Evolutionary conservation across 2,888 invertebrate genomes (phyloP), one percentile per base, ranked within the genome.

Genomic region (Plagiodera versicolora): DNA sequence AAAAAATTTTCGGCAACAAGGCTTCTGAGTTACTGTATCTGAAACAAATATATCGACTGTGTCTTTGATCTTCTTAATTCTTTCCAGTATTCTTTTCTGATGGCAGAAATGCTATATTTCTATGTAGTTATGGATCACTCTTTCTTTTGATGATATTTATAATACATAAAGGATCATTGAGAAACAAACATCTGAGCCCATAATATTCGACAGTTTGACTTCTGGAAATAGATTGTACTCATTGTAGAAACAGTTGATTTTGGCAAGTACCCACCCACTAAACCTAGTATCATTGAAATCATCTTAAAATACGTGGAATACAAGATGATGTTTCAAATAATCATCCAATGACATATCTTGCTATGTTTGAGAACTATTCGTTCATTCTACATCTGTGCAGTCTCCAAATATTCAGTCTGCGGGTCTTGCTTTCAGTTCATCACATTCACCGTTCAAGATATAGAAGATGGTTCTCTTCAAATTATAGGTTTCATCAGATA

Each of bases 401-500:
- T 58, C 58, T 30, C 46, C 47, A 58, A 52, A 56, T 32, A 20
- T 50, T 28, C 49, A 35, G 50, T 54, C 51, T 18, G 19, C 19
- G 50, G 28, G n/a, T 17, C 45, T 20, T 24, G 44, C 56, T n/a
- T n/a, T n/a, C n/a, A n/a, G 55, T 58, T 64, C 54, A 57, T 60
- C 56, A 64, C 32, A 44, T 60, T 49, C 54, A 59, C 56, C 61
- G 32, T 60, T 56, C 54, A 59, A 30, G 59, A 57, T 61, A 58
- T 14, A 39, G 14, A 39, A 3, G 61, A 64, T 64, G 32, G 53
- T 46, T 64, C 55, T 58, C 61, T 61, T 57, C 59, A 64, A 63
- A 66, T 66, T 61, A 55, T 49, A 49, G 57, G 58, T 61, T 60
- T 56, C 63, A 60, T 60, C 66, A 61, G 66, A 66, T 66, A 64